Conservation (phyloP, 2,113 vertebrate species). For the Oxyruncus cristatus region DNA sequence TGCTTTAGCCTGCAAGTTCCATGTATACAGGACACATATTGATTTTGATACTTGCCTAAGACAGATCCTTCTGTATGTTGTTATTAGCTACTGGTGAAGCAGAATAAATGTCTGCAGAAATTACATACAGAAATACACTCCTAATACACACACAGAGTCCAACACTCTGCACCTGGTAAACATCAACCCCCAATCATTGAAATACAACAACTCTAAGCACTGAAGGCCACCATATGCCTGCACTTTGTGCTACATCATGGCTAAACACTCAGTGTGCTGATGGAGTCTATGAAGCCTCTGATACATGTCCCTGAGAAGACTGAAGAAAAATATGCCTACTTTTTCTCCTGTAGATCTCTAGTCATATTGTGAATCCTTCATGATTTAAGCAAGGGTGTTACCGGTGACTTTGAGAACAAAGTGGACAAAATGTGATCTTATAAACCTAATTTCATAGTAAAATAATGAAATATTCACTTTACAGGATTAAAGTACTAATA, state of each 20-base stretch:
- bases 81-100: slow-evolving; percentile 22
- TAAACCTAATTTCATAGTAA: not conserved
- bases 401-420: not conserved
- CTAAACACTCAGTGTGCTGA: not conserved
- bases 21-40: slow-evolving; percentile 12
- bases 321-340: not conserved
- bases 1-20: not conserved
- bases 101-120: slow-evolving; percentile 29
- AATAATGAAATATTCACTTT: slow-evolving; percentile 3
- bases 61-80: slow-evolving; percentile 39
- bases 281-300: not conserved
- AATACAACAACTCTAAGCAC: not conserved
- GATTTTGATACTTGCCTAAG: slow-evolving; percentile 17
- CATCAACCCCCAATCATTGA: not conserved
- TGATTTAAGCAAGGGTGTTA: not conserved
- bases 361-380: not conserved
- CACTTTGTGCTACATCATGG: not conserved
- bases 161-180: not conserved
- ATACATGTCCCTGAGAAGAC: not conserved
- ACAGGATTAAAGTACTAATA: not conserved
- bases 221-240: not conserved
- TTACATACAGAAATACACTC: not conserved
- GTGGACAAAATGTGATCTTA: not conserved
- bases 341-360: not conserved
- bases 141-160: not conserved